phyloP scores from a whole-genome alignment of 2,888 invertebrate genomes.

The Tiliacea citrago region DNA sequence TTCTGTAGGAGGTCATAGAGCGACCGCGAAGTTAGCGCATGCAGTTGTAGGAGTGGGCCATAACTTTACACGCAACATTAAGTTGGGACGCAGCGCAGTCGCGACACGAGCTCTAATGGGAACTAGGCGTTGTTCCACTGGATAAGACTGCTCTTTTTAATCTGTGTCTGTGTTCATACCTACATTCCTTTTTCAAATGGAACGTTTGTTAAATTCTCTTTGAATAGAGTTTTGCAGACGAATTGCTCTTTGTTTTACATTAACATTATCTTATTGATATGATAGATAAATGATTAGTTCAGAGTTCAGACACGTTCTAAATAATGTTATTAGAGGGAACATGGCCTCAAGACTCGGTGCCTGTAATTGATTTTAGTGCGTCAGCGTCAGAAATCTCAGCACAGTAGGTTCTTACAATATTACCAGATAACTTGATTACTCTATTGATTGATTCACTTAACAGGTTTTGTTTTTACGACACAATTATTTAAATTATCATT shows the following conservation, averaged over 20 bases:
- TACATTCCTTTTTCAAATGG: slow-evolving; percentile 11
- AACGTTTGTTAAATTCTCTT: slow-evolving; percentile 20
- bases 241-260: background rate
- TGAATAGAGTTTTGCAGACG: background rate
- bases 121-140: slow-evolving; percentile 59
- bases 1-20: slow-evolving; percentile 79
- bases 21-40: slow-evolving; percentile 81
- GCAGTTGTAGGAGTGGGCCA: slow-evolving; percentile 83
- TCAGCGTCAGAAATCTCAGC: background rate
- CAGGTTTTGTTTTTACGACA: background rate
- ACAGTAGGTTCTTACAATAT: background rate
- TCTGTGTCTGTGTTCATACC: slow-evolving; percentile 36
- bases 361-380: background rate
- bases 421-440: slow-evolving; percentile 5
- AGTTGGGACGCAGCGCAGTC: slow-evolving; percentile 82
- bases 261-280: slow-evolving; percentile 1
- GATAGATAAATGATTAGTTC: background rate
- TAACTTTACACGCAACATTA: slow-evolving; percentile 89
- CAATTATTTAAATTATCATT: background rate
- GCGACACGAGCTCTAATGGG: slow-evolving; percentile 76
- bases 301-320: background rate
- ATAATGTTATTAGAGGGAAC: background rate
- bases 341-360: background rate
- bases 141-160: slow-evolving; percentile 53
- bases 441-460: slow-evolving; percentile 7